phyloP scores from a whole-genome alignment of 1,140 invertebrate genomes.

The Zaprionus inermis region DNA sequence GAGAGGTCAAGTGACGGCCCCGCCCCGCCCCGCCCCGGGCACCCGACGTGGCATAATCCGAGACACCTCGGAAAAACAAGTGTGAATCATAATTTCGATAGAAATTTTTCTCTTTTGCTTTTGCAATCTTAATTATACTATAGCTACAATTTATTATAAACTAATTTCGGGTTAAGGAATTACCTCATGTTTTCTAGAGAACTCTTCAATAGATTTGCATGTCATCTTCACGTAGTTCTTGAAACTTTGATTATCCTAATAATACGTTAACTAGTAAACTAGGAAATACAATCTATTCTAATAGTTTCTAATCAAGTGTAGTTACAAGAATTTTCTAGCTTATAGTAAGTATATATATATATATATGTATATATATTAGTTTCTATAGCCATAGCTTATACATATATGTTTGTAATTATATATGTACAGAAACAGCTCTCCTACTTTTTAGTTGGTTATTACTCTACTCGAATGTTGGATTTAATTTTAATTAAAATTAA shows the following conservation, averaged over 20 bases:
- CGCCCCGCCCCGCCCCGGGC: no score
- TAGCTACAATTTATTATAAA: background rate
- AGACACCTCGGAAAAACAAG: background rate
- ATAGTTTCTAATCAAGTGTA: background rate
- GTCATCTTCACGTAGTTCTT: background rate
- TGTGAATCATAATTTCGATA: constrained; percentile 9
- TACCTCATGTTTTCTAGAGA: background rate
- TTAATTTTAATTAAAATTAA: no score
- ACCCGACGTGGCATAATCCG: background rate
- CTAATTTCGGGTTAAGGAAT: background rate
- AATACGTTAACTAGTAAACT: background rate
- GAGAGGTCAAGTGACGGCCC: constrained; percentile 28
- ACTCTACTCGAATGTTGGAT: no score
- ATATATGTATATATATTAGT: no score
- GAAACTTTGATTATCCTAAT: background rate
- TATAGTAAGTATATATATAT: no score
- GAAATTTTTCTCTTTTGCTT: background rate
- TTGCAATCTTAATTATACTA: background rate
- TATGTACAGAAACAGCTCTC: no score
- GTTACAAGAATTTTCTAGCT: background rate
- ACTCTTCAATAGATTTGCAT: background rate
- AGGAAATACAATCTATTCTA: background rate
- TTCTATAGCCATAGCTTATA: no score
- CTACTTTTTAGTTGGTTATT: no score
- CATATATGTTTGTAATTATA: no score